Evolutionary conservation across 2,888 invertebrate species (phyloP).

Genomic region (Pheosia tremula): DNA sequence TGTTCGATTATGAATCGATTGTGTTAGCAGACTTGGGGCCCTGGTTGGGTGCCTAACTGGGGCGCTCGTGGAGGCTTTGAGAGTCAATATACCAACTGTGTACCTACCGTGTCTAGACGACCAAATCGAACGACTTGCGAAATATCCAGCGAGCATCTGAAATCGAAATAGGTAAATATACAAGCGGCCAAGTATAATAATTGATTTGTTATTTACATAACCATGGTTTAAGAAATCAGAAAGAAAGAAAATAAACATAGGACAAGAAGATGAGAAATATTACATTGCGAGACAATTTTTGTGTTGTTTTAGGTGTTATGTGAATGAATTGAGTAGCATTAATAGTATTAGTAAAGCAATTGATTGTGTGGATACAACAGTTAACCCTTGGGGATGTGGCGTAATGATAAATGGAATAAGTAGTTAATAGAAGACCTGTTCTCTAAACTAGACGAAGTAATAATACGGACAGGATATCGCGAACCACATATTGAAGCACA

Average conservation of each 20-base stretch:
- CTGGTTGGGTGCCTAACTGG: no score
- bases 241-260: neutral
- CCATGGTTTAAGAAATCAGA: neutral
- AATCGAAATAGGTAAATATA: constrained; percentile 24
- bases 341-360: neutral
- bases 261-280: constrained; percentile 2
- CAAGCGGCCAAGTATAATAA: neutral
- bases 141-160: constrained; percentile 76
- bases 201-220: neutral
- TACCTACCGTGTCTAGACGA: constrained; percentile 72
- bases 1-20: no score
- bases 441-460: no score
- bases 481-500: no score
- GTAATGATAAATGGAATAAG: neutral
- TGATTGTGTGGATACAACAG: neutral
- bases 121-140: constrained; percentile 77
- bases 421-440: neutral
- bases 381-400: neutral
- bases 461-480: no score
- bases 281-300: neutral
- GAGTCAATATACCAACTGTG: no score
- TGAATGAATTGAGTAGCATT: neutral
- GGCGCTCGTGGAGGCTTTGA: no score
- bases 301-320: neutral
- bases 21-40: no score